A percentile compares a stretch with the other conserved stretches of the same genome.
Conservation (phyloP, 2,113 vertebrate species). For the Galbula dea region DNA sequence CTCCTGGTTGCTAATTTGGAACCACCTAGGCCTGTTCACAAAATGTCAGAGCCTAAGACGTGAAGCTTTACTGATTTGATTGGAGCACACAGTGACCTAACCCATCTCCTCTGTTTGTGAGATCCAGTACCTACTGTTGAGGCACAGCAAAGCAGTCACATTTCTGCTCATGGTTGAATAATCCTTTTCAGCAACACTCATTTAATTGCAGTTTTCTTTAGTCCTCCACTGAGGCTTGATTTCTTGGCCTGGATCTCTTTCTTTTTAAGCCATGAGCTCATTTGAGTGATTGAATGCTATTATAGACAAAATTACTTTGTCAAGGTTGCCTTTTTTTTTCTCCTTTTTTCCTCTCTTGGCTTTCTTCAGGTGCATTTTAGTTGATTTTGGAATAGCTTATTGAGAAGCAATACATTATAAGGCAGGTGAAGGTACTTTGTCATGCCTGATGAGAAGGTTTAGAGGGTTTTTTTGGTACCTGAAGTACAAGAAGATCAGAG, state of each 20-base stretch:
- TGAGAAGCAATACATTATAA: background rate
- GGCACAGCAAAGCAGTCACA: background rate
- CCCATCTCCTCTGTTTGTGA: background rate
- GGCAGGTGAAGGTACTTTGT: background rate
- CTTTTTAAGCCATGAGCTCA: background rate
- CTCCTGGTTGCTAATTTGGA: accelerated
- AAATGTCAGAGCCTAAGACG: accelerated
- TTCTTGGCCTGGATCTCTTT: background rate
- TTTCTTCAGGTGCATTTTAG: background rate
- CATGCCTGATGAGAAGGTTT: background rate
- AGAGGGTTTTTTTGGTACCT: background rate
- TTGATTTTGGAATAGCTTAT: background rate
- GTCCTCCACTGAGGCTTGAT: background rate
- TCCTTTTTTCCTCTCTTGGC: background rate
- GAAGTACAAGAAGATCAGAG: background rate
- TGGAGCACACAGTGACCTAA: accelerated
- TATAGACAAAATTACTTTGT: background rate
- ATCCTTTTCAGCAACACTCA: background rate
- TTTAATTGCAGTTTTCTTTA: background rate
- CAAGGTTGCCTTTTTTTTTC: too few species aligned
- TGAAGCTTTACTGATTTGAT: accelerated
- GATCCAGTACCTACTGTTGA: accelerated
- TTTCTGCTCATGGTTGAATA: background rate
- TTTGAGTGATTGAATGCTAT: background rate
- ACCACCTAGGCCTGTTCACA: accelerated